These are phyloP conservation scores for Alca torda DNA, from an alignment of 2,797 vertebrate genomes.

Conservation along the genomic window DNA sequence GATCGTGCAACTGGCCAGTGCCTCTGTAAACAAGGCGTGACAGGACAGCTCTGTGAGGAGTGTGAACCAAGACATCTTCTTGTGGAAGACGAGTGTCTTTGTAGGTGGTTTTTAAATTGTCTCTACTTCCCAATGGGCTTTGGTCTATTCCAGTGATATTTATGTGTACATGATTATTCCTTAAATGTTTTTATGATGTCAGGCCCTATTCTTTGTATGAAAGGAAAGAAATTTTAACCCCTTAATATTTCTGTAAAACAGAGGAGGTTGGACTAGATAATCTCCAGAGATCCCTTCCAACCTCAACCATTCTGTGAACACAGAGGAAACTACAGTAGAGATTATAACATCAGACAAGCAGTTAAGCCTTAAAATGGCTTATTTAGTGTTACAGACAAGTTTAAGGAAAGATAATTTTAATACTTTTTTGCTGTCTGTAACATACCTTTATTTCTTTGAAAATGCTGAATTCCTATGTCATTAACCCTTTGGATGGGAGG, in stretches of 20 bases:
- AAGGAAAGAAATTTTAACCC: background rate
- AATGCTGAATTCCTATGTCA: background rate
- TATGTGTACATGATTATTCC: background rate
- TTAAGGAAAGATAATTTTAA: background rate
- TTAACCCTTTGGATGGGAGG: background rate
- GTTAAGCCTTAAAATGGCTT: background rate
- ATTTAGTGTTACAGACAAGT: background rate
- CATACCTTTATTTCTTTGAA: background rate
- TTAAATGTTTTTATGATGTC: background rate
- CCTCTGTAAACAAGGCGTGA: slow-evolving; percentile 84
- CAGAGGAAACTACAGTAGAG: background rate
- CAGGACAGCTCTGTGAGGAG: slow-evolving; percentile 84
- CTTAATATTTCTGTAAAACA: background rate
- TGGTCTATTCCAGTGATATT: background rate
- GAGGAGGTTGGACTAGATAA: background rate
- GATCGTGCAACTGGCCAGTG: slow-evolving; percentile 82
- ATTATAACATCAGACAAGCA: background rate
- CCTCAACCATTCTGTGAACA: background rate
- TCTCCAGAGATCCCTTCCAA: background rate
- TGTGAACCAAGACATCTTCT: slow-evolving; percentile 84
- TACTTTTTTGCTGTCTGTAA: background rate
- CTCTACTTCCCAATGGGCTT: background rate
- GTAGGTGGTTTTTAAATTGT: slow-evolving; percentile 76
- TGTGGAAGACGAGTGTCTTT: slow-evolving; percentile 80
- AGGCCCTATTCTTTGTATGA: background rate